A percentile compares a stretch with the other conserved stretches of the same genome.
Evolutionary conservation across 2,797 vertebrate genomes (phyloP).

Genomic region (Neomorphus geoffroyi): DNA sequence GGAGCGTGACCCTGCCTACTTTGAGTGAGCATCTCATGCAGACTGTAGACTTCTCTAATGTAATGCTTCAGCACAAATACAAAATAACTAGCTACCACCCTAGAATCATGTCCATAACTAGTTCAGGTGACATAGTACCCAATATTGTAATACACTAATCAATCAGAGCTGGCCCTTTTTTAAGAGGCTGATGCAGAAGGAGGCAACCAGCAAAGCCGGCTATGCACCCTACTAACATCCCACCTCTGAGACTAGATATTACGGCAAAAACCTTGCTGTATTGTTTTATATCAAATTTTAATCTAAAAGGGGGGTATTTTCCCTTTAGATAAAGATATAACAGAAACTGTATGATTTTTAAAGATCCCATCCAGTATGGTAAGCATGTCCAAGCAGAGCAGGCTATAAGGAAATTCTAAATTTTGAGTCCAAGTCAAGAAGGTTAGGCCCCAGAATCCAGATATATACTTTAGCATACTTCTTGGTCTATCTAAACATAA

Average conservation of each 20-base stretch:
- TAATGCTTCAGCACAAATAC: background rate
- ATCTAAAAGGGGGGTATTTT: background rate
- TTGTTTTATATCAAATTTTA: background rate
- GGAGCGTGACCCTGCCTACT: background rate
- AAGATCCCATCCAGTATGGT: background rate
- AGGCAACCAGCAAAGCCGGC: background rate
- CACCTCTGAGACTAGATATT: background rate
- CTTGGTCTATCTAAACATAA: background rate
- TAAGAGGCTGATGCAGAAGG: background rate
- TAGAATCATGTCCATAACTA: background rate
- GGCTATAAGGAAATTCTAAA: background rate
- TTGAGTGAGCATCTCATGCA: background rate
- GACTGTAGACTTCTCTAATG: background rate
- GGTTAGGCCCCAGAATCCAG: background rate
- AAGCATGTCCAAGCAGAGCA: background rate
- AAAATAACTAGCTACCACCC: background rate
- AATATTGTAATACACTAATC: background rate
- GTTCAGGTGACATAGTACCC: background rate
- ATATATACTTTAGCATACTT: background rate
- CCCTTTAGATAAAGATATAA: background rate
- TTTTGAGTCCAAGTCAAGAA: background rate
- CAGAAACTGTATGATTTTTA: background rate
- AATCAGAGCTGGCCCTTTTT: background rate
- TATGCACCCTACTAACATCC: background rate
- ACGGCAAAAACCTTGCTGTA: background rate